Evolutionary conservation across 2,888 invertebrate species (phyloP).

Genomic region (Heliconius ismenius): DNA sequence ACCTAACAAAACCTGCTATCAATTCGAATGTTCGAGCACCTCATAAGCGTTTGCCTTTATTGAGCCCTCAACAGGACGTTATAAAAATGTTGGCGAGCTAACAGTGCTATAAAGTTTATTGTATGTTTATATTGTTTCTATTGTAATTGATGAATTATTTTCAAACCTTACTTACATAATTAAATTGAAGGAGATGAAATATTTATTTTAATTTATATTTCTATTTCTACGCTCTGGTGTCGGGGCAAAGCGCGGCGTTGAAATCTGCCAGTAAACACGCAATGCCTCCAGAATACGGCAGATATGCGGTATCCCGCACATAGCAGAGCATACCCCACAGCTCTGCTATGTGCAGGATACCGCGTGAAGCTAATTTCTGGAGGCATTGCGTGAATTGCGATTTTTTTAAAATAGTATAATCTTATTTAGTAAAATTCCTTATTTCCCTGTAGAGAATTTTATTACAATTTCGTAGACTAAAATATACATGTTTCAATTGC

Average conservation of each 20-base stretch:
- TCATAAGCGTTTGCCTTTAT: conserved; percentile 40
- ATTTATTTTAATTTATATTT: too few species aligned
- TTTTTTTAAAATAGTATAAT: neutral
- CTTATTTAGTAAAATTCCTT: neutral
- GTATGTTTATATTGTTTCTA: conserved; percentile 8
- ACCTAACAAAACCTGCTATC: conserved; percentile 21
- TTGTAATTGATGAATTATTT: neutral
- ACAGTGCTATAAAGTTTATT: conserved; percentile 16
- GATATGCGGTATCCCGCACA: too few species aligned
- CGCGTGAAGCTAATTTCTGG: too few species aligned
- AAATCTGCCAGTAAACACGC: too few species aligned
- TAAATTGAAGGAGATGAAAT: neutral
- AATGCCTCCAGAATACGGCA: too few species aligned
- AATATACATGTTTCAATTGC: conserved; percentile 34
- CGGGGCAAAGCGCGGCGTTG: too few species aligned
- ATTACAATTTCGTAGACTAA: conserved; percentile 7
- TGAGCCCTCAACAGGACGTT: conserved; percentile 33
- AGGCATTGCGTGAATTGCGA: too few species aligned
- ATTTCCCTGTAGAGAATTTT: conserved; percentile 8
- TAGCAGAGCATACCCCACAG: too few species aligned
- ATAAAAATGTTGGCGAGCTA: conserved; percentile 23
- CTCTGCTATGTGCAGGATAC: too few species aligned
- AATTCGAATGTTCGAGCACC: conserved; percentile 21
- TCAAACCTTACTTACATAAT: neutral
- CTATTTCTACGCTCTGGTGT: too few species aligned